Percentiles rank a stretch among this genome's conserved stretches.
These are phyloP conservation scores for Wasmannia auropunctata DNA, from an alignment of 1,140 invertebrate genomes.

Conservation along the genomic window DNA sequence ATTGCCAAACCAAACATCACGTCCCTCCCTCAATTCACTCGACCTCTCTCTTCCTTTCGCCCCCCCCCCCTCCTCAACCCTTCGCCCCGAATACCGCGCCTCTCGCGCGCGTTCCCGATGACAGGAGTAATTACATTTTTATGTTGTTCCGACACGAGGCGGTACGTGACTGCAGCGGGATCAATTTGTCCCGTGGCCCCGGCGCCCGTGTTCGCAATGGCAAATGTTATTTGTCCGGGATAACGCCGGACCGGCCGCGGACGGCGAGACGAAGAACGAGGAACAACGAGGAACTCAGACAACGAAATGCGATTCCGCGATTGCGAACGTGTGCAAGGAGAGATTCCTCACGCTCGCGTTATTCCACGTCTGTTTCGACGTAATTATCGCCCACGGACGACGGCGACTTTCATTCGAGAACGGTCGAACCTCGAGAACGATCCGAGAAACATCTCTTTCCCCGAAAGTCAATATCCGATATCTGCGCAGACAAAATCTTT, in stretches of 20 bases:
- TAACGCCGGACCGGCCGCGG: conserved; percentile 50
- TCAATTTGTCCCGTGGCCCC: conserved; percentile 74
- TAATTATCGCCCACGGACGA: conserved; percentile 40
- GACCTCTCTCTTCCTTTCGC: background rate
- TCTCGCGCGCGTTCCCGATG: conserved; percentile 69
- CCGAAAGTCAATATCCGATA: background rate
- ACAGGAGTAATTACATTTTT: conserved; percentile 78
- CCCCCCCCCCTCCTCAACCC: no score
- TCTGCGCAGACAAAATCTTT: background rate
- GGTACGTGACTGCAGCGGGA: conserved; percentile 74
- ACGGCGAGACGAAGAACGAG: conserved; percentile 58
- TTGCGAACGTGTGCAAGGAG: conserved; percentile 46
- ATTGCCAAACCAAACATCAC: conserved; percentile 75
- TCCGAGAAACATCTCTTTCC: background rate
- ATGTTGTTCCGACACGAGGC: conserved; percentile 74
- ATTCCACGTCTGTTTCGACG: conserved; percentile 11
- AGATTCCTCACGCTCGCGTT: conserved; percentile 22
- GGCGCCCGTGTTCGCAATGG: conserved; percentile 73
- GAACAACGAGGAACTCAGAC: conserved; percentile 57
- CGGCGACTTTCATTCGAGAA: conserved; percentile 28
- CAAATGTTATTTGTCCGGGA: conserved; percentile 76
- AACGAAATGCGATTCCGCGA: conserved; percentile 63
- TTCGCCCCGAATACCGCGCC: background rate
- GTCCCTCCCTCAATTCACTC: conserved; percentile 65
- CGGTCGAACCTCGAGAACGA: background rate